These are phyloP conservation scores for Hyposmocoma kahamanoa DNA, from an alignment of 1,140 invertebrate genomes.

Conservation along the genomic window DNA sequence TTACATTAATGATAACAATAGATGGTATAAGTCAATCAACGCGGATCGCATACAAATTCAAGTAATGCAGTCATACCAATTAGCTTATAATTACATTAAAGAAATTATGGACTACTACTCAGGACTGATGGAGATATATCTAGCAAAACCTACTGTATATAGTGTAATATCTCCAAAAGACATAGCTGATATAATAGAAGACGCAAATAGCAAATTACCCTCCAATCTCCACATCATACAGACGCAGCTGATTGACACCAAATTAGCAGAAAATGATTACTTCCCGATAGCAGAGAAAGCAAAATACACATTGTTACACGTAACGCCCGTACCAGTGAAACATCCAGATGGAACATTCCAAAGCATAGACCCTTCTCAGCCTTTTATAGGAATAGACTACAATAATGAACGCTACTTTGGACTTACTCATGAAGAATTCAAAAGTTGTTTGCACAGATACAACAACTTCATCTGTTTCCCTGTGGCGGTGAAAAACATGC, in stretches of 20 bases:
- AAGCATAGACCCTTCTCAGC: neutral
- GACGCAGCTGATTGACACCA: constrained; percentile 6
- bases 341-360: neutral
- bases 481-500: constrained; percentile 13
- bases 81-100: neutral
- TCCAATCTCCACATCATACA: constrained; percentile 8
- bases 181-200: constrained; percentile 1
- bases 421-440: constrained; percentile 8
- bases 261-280: constrained; percentile 4
- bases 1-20: constrained; percentile 1
- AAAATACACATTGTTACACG: neutral
- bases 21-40: constrained; percentile 3
- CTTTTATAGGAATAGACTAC: constrained; percentile 6
- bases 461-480: constrained; percentile 9
- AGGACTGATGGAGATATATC: constrained; percentile 5
- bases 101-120: constrained; percentile 1
- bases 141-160: constrained; percentile 1
- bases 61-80: constrained; percentile 3
- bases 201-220: constrained; percentile 7
- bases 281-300: constrained; percentile 7
- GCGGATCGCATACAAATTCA: neutral
- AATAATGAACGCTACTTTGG: constrained; percentile 12
- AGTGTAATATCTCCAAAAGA: constrained; percentile 1
- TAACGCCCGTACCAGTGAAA: neutral
- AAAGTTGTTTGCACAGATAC: constrained; percentile 2